These are phyloP conservation scores for Rhadinocentrus ornatus DNA, from an alignment of 2,797 vertebrate species.

Conservation along the genomic window DNA sequence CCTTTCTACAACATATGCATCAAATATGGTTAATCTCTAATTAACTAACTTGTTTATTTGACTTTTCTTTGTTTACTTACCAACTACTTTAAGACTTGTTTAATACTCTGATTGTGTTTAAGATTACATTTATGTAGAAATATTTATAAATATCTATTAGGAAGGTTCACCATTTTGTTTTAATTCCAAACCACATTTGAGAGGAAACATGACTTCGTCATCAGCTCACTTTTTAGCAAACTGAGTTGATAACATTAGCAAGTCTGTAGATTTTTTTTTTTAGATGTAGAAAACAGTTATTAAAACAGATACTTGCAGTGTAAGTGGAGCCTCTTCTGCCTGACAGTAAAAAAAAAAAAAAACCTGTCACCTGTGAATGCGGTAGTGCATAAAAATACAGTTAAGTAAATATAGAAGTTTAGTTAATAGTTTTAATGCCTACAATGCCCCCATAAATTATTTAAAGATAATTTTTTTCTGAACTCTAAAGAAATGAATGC, in stretches of 20 bases:
- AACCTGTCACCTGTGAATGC: conserved; percentile 41
- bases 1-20: too few relatives aligned
- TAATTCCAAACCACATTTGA: conserved; percentile 50
- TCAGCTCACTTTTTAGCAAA: conserved; percentile 45
- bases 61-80: background rate
- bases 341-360: conserved; percentile 19
- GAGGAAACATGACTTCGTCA: conserved; percentile 46
- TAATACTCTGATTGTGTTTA: background rate
- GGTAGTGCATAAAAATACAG: conserved; percentile 14
- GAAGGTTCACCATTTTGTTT: conserved; percentile 50
- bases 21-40: too few relatives aligned
- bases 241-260: conserved; percentile 50
- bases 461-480: conserved; percentile 11
- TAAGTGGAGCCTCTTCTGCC: conserved; percentile 28
- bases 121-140: background rate
- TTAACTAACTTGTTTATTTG: too few relatives aligned
- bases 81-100: background rate
- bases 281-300: conserved; percentile 50
- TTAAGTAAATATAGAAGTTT: conserved; percentile 49
- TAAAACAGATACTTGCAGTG: conserved; percentile 42
- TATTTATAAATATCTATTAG: conserved; percentile 30
- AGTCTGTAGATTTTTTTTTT: conserved; percentile 24
- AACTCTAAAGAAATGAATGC: conserved; percentile 10
- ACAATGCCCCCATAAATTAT: conserved; percentile 2
- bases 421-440: conserved; percentile 22